phyloP scores from a whole-genome alignment of 2,113 vertebrate species.

The Hippoglossus stenolepis region DNA sequence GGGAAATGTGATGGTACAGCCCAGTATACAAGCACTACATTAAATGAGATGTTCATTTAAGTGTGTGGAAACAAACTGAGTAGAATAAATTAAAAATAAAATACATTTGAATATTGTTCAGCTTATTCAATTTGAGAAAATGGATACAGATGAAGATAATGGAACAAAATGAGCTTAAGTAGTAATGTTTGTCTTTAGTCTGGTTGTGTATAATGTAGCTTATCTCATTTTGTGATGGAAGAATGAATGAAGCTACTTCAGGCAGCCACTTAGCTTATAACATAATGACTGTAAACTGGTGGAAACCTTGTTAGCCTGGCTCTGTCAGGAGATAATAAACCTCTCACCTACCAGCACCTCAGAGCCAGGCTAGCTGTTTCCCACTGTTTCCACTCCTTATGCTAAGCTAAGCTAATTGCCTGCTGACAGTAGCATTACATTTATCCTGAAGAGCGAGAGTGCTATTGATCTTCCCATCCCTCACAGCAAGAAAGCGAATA shows the following conservation, averaged over 20 bases:
- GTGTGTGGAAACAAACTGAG: not conserved
- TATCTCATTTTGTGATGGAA: not conserved
- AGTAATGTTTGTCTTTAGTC: not conserved
- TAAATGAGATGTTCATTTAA: not conserved
- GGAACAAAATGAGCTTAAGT: not conserved
- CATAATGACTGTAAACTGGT: not conserved
- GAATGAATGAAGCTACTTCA: not conserved
- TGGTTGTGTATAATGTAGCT: not conserved
- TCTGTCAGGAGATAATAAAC: not conserved
- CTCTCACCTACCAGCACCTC: not conserved
- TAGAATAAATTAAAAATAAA: not conserved
- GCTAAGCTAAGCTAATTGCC: not conserved
- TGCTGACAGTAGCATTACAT: not conserved
- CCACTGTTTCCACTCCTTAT: not conserved
- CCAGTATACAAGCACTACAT: too few species aligned
- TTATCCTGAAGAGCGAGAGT: constrained; percentile 1
- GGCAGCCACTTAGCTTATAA: not conserved
- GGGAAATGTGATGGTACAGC: too few species aligned
- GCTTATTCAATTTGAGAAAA: not conserved
- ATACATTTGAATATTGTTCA: too few species aligned
- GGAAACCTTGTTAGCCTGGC: not conserved
- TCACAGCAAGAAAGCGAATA: not conserved
- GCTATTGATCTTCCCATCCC: not conserved
- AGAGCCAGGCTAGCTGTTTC: not conserved
- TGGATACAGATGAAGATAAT: not conserved